Base-by-base conservation (phyloP, 2,888 invertebrate species). In the Agrochola circellaris region DNA sequence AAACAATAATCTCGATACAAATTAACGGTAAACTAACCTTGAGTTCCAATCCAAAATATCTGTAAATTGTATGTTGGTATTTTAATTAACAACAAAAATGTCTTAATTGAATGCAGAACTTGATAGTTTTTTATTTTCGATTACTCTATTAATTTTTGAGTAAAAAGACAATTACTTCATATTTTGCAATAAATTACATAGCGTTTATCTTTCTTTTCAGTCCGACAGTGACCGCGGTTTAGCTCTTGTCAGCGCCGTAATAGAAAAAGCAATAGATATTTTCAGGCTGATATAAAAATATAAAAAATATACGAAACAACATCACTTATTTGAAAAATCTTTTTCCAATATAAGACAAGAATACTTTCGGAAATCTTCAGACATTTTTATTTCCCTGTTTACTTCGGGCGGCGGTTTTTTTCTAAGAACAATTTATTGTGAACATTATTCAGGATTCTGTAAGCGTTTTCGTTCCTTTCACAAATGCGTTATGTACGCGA, bases 321-420 rank as follows among this genome's bases (percentile, higher is more conserved):
- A 1, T n/a, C 20, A 45, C 1, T 26, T 42, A 67, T 51, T 77
- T 51, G 8, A 77, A 34, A 67, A 68, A 84, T 56, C 26, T 38
- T 2, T 72, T 73, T 38, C 38, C 38, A 26, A 66, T 69, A 74
- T 5, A 64, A 34, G 6, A n/a, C 60, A 71, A 45, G 20, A 75
- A 74, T 30, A 60, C n/a, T 34, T 65, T 58, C 15, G 45, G 48
- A 48, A 71, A 61, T 48, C 48, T 64, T 20, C 65, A 64, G 74
- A 73, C 70, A 77, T 61, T 77, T 86, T 84, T 75, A 87, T 85
- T 73, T 67, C 42, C 64, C 45, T 80, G 77, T 85, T 87, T 87
- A 71, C 74, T 58, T 23, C 13, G 4, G 17, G 1, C 20, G 30
- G 20, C 20, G 60, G 8, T 76, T 66, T 77, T 75, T 77, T 86